These are phyloP conservation scores for Cephus pygmeus DNA, from an alignment of 2,888 invertebrate genomes.

Conservation along the genomic window DNA sequence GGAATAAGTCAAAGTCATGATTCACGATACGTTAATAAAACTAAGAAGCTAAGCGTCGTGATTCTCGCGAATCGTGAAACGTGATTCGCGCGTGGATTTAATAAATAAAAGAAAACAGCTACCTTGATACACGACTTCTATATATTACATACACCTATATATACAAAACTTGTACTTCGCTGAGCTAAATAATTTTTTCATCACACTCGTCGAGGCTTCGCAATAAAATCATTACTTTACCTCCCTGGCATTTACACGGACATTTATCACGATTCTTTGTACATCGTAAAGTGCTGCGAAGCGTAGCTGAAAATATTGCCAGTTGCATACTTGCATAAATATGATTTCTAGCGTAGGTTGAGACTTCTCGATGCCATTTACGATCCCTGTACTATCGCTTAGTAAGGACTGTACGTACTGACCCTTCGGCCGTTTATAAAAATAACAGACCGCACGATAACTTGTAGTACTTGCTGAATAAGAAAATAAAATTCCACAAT, in stretches of 20 bases:
- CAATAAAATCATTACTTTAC: neutral
- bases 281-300: neutral
- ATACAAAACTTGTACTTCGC: neutral
- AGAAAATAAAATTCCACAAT: too few species aligned
- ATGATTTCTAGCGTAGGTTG: neutral
- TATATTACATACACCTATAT: too few species aligned
- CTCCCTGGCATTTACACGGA: neutral
- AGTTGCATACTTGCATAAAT: neutral
- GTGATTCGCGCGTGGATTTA: neutral
- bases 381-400: neutral
- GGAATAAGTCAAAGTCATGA: neutral
- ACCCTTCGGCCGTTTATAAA: too few species aligned
- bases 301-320: neutral
- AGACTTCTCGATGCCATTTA: neutral
- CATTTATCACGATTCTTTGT: neutral
- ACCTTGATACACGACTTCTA: neutral
- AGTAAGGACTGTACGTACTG: neutral
- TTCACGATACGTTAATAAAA: neutral
- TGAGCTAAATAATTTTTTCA: neutral
- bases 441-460: too few species aligned
- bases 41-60: neutral
- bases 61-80: neutral
- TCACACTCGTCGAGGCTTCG: neutral
- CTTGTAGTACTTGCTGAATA: too few species aligned
- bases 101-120: neutral